phyloP scores from a whole-genome alignment of 2,113 vertebrate species.

The Limnothrissa miodon region DNA sequence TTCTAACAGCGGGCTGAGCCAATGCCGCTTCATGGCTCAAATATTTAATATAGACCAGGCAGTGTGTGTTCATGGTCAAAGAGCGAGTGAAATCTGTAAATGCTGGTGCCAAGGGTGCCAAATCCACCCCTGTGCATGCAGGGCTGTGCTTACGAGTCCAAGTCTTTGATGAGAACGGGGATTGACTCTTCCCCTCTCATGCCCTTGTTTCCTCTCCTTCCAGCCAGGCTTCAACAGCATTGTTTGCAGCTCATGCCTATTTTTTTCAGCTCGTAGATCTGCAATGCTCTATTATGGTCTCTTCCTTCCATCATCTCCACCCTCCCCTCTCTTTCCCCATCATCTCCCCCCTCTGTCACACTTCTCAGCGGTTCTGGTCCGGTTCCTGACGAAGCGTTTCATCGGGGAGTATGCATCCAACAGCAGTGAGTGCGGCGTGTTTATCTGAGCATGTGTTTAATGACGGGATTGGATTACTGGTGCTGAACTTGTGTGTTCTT shows the following conservation, averaged over 20 bases:
- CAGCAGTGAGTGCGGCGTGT: conserved; percentile 63
- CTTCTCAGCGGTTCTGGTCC: conserved; percentile 67
- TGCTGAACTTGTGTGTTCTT: not conserved
- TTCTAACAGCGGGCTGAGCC: not conserved
- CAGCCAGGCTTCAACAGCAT: not conserved
- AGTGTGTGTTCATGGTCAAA: conserved; percentile 26
- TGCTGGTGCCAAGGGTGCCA: conserved; percentile 4
- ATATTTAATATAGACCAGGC: conserved; percentile 39
- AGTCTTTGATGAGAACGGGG: conserved; percentile 34
- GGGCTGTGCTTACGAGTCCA: conserved; percentile 3
- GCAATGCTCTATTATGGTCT: not conserved
- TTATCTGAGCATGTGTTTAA: conserved; percentile 20
- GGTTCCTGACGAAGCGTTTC: conserved; percentile 74
- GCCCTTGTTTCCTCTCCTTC: conserved; percentile 8
- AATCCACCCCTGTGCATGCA: conserved; percentile 7
- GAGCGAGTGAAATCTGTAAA: conserved; percentile 15
- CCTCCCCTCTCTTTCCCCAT: not conserved
- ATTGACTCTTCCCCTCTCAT: conserved; percentile 15
- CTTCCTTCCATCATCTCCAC: not conserved
- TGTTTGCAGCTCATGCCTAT: not conserved
- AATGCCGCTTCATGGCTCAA: conserved; percentile 36
- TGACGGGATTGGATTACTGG: not conserved
- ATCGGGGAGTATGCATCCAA: conserved; percentile 76
- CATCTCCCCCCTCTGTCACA: conserved; percentile 29
- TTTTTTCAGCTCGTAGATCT: not conserved